Conservation (phyloP, 2,888 invertebrate species). For the Orthosia incerta region DNA sequence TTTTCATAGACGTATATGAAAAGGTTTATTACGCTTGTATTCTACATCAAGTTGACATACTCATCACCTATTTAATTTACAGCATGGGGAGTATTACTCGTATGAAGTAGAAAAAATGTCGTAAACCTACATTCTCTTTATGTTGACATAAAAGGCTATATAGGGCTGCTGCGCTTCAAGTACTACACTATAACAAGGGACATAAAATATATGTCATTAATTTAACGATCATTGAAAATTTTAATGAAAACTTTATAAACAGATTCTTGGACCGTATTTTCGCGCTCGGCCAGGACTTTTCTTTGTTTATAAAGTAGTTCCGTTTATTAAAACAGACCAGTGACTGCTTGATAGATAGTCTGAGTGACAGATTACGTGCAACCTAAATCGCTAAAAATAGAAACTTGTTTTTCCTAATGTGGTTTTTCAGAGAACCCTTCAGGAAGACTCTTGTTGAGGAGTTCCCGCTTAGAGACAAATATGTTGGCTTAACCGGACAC, state of each 20-base stretch:
- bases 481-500: conserved; percentile 23
- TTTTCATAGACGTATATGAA: conserved; percentile 13
- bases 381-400: conserved; percentile 27
- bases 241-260: conserved; percentile 13
- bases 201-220: conserved; percentile 52
- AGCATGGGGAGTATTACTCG: neutral
- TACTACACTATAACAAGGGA: conserved; percentile 44
- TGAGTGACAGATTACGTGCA: conserved; percentile 8
- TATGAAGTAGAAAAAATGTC: conserved; percentile 39
- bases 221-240: conserved; percentile 51
- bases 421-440: neutral
- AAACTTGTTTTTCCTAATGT: neutral
- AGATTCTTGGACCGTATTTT: neutral
- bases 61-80: conserved; percentile 22
- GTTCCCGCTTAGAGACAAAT: conserved; percentile 2
- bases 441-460: neutral
- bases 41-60: conserved; percentile 21
- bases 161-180: conserved; percentile 30
- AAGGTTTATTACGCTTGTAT: conserved; percentile 16
- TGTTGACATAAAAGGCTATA: conserved; percentile 40
- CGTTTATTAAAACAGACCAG: conserved; percentile 6
- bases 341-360: conserved; percentile 34
- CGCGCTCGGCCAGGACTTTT: neutral
- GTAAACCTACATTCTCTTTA: conserved; percentile 54
- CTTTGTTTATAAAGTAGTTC: conserved; percentile 13